Evolutionary conservation across 2,888 invertebrate genomes (phyloP), one percentile per base, ranked within the genome.

Genomic region (Stratiomys singularior): DNA sequence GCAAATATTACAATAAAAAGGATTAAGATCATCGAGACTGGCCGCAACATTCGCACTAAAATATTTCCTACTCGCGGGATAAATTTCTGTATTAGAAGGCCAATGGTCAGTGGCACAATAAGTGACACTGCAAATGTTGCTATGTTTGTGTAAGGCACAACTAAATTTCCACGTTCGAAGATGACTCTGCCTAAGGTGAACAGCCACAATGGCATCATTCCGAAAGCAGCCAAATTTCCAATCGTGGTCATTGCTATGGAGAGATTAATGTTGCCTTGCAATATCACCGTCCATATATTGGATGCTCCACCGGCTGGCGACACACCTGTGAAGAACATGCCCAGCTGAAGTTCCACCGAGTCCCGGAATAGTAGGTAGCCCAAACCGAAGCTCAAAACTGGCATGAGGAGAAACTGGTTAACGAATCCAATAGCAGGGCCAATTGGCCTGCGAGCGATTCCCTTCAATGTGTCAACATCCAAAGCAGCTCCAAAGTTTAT

Each of bases 221-320:
- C 95, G 83, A 98, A 94, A 0, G 97, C 94, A 0, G 93, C 93
- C 4, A 98, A 86, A 1, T 96, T 98, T 79, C 96, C 94, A 77
- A 97, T 88, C 9, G 97, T 92, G 0, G 98, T 99, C 98, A 99
- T 97, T 18, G 98, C 93, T 67, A 99, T 92, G 0, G 97, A 97
- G 56, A 99, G 89, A 85, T 97, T 94, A 4, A 98, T 90, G 87
- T 99, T 98, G 4, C 97, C 98, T 2, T 93, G 94, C 1, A 99
- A 89, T 18, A 98, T 90, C 81, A 95, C 92, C 0, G 97, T 94
- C 97, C 98, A 99, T 82, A 98, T 95, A 87, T 99, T 99, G 67
- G 97, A 97, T 27, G 97, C 97, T 0, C 98, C 98, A 0, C 99
- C 96, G n/a, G 94, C 95, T 0, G 96, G 96, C 1, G 95, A 93